A percentile compares a stretch with the other conserved stretches of the same genome.
These are phyloP conservation scores for Pollenia amentaria DNA, from an alignment of 2,888 invertebrate species.

Conservation along the genomic window DNA sequence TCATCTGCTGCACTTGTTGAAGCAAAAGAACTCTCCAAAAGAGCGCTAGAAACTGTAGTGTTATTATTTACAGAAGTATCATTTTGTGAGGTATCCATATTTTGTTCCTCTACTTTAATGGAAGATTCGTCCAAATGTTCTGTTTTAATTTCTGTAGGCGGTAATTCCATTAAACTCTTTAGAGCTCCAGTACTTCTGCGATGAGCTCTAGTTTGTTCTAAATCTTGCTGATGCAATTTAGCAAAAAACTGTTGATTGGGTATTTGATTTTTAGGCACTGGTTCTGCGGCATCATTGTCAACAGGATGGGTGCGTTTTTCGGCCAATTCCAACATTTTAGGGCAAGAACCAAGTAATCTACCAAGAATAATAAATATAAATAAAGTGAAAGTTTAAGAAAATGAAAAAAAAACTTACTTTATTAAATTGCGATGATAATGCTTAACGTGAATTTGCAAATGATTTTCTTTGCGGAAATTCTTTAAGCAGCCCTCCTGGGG, in stretches of 20 bases:
- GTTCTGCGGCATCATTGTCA: conserved; percentile 87
- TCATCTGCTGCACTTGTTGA: conserved; percentile 68
- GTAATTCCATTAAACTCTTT: conserved; percentile 12
- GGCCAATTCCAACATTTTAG: conserved; percentile 94
- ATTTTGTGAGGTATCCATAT: conserved; percentile 55
- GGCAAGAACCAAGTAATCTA: conserved; percentile 89
- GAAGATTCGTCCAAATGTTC: conserved; percentile 38
- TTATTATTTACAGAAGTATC: conserved; percentile 65
- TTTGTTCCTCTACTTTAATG: conserved; percentile 54
- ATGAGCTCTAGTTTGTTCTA: conserved; percentile 80
- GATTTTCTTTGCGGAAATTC: conserved; percentile 95
- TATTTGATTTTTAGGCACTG: conserved; percentile 83
- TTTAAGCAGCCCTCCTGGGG: conserved; percentile 94
- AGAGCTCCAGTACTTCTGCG: conserved; percentile 74
- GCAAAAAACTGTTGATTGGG: conserved; percentile 84
- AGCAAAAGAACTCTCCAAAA: conserved; percentile 68
- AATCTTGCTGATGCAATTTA: conserved; percentile 84
- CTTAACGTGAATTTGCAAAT: conserved; percentile 96
- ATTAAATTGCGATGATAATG: conserved; percentile 95
- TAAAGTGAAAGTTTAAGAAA: not conserved
- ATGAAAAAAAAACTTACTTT: conserved; percentile 84
- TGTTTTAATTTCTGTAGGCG: conserved; percentile 50
- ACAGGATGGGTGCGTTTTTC: conserved; percentile 87
- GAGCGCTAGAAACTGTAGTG: conserved; percentile 56
- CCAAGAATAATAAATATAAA: conserved; percentile 7